Evolutionary conservation across 2,888 invertebrate species (phyloP).

Genomic region (Criorhina ranunculi): DNA sequence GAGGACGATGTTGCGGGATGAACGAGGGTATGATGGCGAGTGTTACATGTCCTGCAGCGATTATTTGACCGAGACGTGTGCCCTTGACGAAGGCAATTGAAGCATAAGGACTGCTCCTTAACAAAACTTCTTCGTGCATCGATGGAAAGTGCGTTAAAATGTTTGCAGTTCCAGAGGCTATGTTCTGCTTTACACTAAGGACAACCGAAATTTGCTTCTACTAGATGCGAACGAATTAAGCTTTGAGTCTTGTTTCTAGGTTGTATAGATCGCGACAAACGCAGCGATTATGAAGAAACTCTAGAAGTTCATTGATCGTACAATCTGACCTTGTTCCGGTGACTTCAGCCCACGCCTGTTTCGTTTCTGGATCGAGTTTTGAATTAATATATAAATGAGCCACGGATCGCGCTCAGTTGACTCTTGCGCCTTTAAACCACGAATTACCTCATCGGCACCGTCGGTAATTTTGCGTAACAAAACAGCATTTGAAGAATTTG

Average conservation of each 20-base stretch:
- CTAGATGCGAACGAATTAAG: conserved; percentile 38
- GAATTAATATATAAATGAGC: no score
- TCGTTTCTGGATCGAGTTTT: not conserved
- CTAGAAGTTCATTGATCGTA: no score
- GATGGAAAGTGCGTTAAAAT: conserved; percentile 8
- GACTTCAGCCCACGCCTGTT: not conserved
- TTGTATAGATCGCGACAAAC: not conserved
- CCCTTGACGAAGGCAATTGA: conserved; percentile 19
- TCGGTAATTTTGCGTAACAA: no score
- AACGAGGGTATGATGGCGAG: conserved; percentile 21
- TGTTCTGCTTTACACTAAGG: conserved; percentile 40
- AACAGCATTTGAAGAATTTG: no score
- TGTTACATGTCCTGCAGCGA: conserved; percentile 7
- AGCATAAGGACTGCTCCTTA: conserved; percentile 4
- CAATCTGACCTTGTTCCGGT: not conserved
- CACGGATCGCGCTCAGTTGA: no score
- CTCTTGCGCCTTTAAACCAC: no score
- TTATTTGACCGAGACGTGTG: conserved; percentile 10
- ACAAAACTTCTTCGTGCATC: conserved; percentile 6
- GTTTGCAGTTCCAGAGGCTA: conserved; percentile 2
- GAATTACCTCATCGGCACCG: no score
- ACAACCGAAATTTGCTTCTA: conserved; percentile 1
- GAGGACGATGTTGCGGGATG: not conserved
- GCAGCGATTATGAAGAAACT: no score
- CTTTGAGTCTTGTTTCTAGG: not conserved